phyloP scores from a whole-genome alignment of 2,888 invertebrate genomes.

The Zelleria hepariella region DNA sequence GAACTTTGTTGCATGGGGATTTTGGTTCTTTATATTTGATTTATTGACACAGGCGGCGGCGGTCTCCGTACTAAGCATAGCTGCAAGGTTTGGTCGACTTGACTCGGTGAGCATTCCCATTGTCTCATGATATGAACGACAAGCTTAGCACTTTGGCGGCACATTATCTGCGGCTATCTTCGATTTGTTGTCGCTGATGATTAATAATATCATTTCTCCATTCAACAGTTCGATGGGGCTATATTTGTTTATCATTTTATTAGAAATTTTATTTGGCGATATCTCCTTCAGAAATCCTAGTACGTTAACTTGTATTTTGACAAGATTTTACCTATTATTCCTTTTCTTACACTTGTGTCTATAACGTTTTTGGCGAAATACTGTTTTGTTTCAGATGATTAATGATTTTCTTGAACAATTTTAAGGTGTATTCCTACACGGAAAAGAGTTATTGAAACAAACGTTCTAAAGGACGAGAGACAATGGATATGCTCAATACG shows the following conservation, averaged over 20 bases:
- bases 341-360: neutral
- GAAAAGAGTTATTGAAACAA: neutral
- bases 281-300: neutral
- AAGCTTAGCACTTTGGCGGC: neutral
- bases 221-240: neutral
- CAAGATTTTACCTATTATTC: too few species aligned
- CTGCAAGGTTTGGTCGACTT: neutral
- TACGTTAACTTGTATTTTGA: neutral
- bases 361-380: neutral
- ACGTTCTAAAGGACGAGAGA: neutral
- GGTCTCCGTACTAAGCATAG: neutral
- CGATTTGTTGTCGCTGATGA: neutral
- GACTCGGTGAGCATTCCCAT: neutral
- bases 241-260: neutral
- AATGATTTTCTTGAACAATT: neutral
- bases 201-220: neutral
- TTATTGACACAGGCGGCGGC: neutral
- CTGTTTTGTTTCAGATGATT: neutral
- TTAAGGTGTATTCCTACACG: neutral
- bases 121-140: neutral
- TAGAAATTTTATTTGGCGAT: neutral
- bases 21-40: neutral
- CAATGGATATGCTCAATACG: neutral
- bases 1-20: constrained; percentile 3
- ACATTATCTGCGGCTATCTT: neutral